These are phyloP conservation scores for Venturia canescens DNA, from an alignment of 1,140 invertebrate species.

Conservation along the genomic window DNA sequence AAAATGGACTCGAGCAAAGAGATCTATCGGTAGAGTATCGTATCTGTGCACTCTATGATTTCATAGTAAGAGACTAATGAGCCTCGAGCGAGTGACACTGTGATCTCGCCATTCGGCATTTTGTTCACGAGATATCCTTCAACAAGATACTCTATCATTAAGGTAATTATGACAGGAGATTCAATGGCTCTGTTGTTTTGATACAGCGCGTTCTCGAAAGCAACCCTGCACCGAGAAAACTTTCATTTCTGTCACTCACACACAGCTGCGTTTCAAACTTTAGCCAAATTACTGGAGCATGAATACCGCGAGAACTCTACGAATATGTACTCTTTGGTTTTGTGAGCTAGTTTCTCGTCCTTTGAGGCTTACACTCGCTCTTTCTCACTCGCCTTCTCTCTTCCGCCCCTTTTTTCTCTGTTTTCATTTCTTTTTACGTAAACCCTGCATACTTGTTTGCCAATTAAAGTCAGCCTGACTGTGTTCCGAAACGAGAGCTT, in stretches of 20 bases:
- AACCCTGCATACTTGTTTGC: constrained; percentile 3
- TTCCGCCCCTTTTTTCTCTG: background rate
- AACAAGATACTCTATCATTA: background rate
- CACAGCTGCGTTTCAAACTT: constrained; percentile 13
- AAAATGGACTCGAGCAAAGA: too few species aligned
- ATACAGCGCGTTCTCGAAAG: background rate
- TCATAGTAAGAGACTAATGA: too few species aligned
- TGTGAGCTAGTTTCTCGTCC: constrained; percentile 18
- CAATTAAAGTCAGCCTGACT: constrained; percentile 29
- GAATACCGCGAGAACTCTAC: background rate
- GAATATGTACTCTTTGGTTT: constrained; percentile 7
- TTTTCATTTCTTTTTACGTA: background rate
- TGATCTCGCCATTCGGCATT: background rate
- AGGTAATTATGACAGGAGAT: background rate
- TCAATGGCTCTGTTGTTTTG: background rate
- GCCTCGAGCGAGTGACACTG: too few species aligned
- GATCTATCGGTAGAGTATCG: too few species aligned
- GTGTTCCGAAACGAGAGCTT: constrained; percentile 23
- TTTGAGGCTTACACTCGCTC: background rate
- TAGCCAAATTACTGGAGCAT: constrained; percentile 20
- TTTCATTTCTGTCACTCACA: background rate
- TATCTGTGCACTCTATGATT: too few species aligned
- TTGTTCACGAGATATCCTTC: background rate
- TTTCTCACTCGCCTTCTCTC: background rate
- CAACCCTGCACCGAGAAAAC: background rate